Percentiles rank a stretch among this genome's conserved stretches.
Evolutionary conservation across 2,113 vertebrate genomes (phyloP).

Genomic region (Callorhinus ursinus): DNA sequence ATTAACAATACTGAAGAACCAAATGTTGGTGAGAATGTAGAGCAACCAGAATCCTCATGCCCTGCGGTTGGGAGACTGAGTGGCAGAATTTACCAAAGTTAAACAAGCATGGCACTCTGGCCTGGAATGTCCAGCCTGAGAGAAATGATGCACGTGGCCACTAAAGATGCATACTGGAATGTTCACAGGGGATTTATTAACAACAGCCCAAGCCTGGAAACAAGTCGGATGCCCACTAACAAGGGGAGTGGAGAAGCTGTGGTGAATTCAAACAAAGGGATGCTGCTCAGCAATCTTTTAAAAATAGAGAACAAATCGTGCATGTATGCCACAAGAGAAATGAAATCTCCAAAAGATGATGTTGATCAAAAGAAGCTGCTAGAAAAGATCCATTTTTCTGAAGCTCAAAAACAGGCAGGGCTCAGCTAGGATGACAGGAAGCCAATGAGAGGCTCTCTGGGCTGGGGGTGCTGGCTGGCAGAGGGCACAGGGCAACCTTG

Average conservation of each 20-base stretch:
- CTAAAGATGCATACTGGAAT: rapidly evolving
- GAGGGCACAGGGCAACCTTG: not conserved
- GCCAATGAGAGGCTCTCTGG: not conserved
- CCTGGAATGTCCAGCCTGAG: not conserved
- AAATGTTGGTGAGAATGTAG: not conserved
- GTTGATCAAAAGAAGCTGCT: not conserved
- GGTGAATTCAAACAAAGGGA: not conserved
- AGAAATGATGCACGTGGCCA: rapidly evolving
- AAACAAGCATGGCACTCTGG: rapidly evolving
- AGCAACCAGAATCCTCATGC: not conserved
- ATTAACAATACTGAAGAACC: not conserved
- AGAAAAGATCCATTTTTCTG: not conserved
- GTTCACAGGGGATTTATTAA: not conserved
- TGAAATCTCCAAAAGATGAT: not conserved
- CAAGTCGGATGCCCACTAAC: rapidly evolving
- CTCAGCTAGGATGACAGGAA: not conserved
- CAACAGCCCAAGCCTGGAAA: not conserved
- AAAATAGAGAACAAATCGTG: not conserved
- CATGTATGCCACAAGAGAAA: no score
- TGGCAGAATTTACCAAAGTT: not conserved
- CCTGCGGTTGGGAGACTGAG: not conserved
- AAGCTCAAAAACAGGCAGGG: not conserved
- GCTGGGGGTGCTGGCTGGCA: no score
- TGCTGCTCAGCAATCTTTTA: not conserved
- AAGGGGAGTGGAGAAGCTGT: not conserved